Percentiles rank a stretch among this genome's conserved stretches.
Evolutionary conservation across 2,113 vertebrate genomes (phyloP).

Genomic region (Parus major): DNA sequence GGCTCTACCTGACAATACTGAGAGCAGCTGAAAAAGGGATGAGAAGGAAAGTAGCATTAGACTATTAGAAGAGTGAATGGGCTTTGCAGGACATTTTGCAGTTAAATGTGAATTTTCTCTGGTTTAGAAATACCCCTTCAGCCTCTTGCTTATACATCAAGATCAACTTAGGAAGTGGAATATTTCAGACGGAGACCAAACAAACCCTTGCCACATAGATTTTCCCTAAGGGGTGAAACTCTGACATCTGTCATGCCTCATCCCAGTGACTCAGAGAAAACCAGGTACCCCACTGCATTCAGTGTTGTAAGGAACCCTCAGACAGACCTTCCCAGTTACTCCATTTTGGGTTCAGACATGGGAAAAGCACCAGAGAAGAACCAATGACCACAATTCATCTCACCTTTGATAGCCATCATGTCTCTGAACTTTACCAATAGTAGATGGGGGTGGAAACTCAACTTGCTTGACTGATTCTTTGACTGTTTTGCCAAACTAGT

Average conservation of each 20-base stretch:
- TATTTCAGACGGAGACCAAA: neutral
- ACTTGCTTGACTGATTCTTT: neutral
- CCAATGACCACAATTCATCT: neutral
- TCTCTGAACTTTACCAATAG: neutral
- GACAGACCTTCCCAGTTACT: neutral
- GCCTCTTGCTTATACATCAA: neutral
- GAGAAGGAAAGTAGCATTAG: neutral
- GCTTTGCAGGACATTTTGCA: neutral
- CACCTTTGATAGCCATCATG: rapidly evolving
- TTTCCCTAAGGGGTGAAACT: neutral
- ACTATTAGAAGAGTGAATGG: neutral
- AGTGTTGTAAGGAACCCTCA: neutral
- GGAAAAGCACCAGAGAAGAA: neutral
- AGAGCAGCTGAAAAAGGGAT: neutral
- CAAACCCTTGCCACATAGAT: neutral
- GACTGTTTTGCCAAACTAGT: neutral
- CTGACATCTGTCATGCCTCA: neutral
- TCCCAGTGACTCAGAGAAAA: neutral
- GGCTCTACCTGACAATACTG: neutral
- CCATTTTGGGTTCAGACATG: neutral
- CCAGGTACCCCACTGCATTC: neutral
- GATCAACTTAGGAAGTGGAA: neutral
- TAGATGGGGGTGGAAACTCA: neutral
- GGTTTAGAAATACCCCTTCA: neutral
- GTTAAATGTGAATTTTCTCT: neutral